phyloP scores from a whole-genome alignment of 2,113 vertebrate species.

The Poecilia latipinna region DNA sequence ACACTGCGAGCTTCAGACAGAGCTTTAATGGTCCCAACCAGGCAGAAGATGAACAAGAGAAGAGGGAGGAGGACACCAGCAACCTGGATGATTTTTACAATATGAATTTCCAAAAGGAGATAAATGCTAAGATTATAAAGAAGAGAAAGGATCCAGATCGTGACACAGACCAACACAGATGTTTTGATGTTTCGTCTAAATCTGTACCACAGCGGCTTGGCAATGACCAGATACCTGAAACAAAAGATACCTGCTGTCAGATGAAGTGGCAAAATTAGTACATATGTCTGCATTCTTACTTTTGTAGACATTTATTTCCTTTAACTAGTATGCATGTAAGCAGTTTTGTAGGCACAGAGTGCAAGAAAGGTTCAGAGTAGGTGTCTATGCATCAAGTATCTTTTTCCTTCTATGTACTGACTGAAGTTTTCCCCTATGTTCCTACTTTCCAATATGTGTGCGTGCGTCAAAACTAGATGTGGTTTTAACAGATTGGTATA shows the following conservation, averaged over 20 bases:
- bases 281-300: no score
- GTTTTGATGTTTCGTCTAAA: not conserved
- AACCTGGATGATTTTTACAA: fast-evolving
- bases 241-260: not conserved
- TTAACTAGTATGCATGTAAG: no score
- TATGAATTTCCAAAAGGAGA: fast-evolving
- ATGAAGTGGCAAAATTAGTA: no score
- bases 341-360: no score
- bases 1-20: not conserved
- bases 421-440: no score
- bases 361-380: no score
- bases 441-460: no score
- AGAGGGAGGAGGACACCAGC: not conserved
- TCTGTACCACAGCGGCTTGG: conserved; percentile 14
- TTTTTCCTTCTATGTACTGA: no score
- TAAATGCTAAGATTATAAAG: fast-evolving
- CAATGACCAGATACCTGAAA: conserved; percentile 12
- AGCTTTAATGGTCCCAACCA: conserved; percentile 5
- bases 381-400: no score
- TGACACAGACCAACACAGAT: not conserved
- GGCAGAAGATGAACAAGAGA: conserved; percentile 17
- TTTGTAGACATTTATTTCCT: no score
- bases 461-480: no score
- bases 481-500: no score
- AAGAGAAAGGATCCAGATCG: conserved; percentile 1